Percentiles rank a stretch among this genome's conserved stretches.
Evolutionary conservation across 2,797 vertebrate species (phyloP).

Genomic region (Rhyacichthys aspro): DNA sequence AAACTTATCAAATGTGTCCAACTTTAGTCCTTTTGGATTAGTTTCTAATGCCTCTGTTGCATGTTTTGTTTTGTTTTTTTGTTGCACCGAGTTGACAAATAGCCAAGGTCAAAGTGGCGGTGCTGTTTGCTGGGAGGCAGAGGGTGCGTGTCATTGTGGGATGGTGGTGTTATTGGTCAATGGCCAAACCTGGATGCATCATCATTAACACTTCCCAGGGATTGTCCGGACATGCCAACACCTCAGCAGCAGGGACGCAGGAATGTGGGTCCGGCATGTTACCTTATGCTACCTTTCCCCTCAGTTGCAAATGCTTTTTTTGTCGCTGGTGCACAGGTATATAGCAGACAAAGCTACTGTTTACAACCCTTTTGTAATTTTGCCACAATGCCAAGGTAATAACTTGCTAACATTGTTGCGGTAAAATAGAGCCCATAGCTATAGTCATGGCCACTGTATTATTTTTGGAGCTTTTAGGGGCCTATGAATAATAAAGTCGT

Average conservation of each 20-base stretch:
- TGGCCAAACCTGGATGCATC: constrained; percentile 12
- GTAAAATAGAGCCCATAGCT: constrained; percentile 5
- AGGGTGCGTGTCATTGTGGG: constrained; percentile 9
- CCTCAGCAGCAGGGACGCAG: not conserved
- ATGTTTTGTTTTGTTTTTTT: constrained; percentile 20
- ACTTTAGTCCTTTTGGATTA: not conserved
- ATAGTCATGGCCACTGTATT: constrained; percentile 11
- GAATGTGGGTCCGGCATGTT: constrained; percentile 9
- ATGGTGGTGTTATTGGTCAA: constrained; percentile 21
- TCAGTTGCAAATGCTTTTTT: not conserved
- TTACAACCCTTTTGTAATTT: too few species aligned
- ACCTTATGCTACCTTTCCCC: constrained; percentile 9
- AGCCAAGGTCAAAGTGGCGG: constrained; percentile 17
- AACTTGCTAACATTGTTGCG: constrained; percentile 3
- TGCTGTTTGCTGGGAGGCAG: constrained; percentile 24
- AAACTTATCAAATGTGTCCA: too few species aligned
- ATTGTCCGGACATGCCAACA: constrained; percentile 4
- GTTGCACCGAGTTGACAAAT: constrained; percentile 22
- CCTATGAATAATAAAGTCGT: constrained; percentile 34
- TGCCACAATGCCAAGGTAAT: too few species aligned
- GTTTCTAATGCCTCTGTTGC: constrained; percentile 25
- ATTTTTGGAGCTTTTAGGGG: constrained; percentile 34
- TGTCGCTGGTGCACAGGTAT: not conserved
- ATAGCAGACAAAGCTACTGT: too few species aligned
- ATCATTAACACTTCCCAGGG: constrained; percentile 12